Evolutionary conservation across 1,140 invertebrate species (phyloP).

Genomic region (Mercenaria mercenaria): DNA sequence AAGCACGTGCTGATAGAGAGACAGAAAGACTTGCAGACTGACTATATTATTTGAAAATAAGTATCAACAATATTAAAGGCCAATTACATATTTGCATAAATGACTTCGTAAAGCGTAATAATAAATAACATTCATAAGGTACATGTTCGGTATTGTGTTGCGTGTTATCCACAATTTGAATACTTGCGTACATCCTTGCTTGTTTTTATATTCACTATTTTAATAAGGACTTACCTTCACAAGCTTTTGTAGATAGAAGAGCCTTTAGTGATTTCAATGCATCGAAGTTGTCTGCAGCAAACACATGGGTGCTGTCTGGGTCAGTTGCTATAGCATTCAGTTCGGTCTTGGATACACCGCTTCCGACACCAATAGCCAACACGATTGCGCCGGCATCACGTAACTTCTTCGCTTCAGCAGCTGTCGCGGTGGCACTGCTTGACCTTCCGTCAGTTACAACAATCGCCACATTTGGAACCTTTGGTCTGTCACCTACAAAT

Average conservation of each 20-base stretch:
- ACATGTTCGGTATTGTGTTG: too few species aligned
- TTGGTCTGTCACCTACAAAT: slow-evolving; percentile 66
- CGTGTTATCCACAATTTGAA: too few species aligned
- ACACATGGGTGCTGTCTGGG: slow-evolving; percentile 80
- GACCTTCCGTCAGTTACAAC: slow-evolving; percentile 84
- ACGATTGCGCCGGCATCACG: slow-evolving; percentile 77
- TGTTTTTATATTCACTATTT: too few species aligned
- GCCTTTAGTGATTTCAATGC: slow-evolving; percentile 78
- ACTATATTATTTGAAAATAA: too few species aligned
- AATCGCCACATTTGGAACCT: slow-evolving; percentile 79
- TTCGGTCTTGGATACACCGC: slow-evolving; percentile 70
- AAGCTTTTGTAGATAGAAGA: slow-evolving; percentile 75
- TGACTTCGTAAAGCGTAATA: too few species aligned
- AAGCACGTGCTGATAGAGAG: too few species aligned
- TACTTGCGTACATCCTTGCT: too few species aligned
- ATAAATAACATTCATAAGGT: too few species aligned
- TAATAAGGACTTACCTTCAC: slow-evolving; percentile 72
- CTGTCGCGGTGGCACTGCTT: slow-evolving; percentile 65
- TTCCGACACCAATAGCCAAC: slow-evolving; percentile 81
- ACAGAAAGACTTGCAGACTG: too few species aligned
- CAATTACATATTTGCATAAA: too few species aligned
- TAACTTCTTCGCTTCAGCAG: slow-evolving; percentile 69
- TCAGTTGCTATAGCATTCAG: slow-evolving; percentile 80
- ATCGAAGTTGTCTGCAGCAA: slow-evolving; percentile 78
- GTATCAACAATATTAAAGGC: too few species aligned